Percentiles rank a stretch among this genome's conserved stretches.
Evolutionary conservation across 1,140 invertebrate genomes (phyloP).

Genomic region (Globodera ellingtonae): DNA sequence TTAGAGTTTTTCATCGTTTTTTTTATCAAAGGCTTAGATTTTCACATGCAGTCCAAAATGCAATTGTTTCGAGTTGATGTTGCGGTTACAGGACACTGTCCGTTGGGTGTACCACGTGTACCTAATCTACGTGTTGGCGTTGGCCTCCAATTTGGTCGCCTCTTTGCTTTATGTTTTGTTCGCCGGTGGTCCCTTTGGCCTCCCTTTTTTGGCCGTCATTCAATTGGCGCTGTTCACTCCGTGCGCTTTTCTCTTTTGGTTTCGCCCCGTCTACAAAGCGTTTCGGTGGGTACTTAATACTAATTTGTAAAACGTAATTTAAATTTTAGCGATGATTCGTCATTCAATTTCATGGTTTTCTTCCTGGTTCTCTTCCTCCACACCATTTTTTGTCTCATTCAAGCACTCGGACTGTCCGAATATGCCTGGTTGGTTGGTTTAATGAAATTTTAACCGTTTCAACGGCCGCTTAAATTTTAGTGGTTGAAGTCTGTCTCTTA

Average conservation of each 20-base stretch:
- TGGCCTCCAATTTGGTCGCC: conserved; percentile 83
- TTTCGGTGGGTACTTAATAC: conserved; percentile 73
- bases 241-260: conserved; percentile 97
- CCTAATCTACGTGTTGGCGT: conserved; percentile 84
- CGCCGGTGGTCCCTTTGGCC: conserved; percentile 72
- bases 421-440: conserved; percentile 48
- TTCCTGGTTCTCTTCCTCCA: conserved; percentile 99
- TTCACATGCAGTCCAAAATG: background rate
- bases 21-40: background rate
- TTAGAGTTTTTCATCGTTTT: background rate
- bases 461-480: conserved; percentile 28
- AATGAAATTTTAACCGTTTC: background rate
- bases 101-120: conserved; percentile 91
- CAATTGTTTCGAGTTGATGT: too few relatives aligned
- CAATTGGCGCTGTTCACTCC: conserved; percentile 90
- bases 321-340: conserved; percentile 84
- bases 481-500: too few relatives aligned
- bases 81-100: conserved; percentile 75
- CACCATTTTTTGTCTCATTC: conserved; percentile 83
- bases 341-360: conserved; percentile 99
- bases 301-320: conserved; percentile 25
- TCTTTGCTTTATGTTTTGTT: conserved; percentile 75
- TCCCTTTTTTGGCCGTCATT: conserved; percentile 84
- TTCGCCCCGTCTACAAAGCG: conserved; percentile 81
- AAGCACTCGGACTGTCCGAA: conserved; percentile 75